Evolutionary conservation across 2,113 vertebrate genomes (phyloP).

Genomic region (Megatriorchis doriae): DNA sequence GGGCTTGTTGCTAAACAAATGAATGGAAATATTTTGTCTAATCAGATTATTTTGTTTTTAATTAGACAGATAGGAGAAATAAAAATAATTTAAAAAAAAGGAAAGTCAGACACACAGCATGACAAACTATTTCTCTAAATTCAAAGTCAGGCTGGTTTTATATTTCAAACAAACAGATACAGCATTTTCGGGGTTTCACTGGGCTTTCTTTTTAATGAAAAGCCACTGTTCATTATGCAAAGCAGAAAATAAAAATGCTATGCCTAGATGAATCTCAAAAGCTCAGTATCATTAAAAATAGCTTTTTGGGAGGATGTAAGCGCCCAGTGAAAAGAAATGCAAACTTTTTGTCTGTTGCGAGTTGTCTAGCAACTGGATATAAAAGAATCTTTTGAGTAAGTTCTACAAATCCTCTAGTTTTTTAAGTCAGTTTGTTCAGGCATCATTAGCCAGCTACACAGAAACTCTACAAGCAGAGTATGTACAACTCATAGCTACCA

Average conservation of each 20-base stretch:
- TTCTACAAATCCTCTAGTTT: neutral
- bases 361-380: neutral
- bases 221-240: neutral
- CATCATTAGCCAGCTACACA: neutral
- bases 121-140: neutral
- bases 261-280: neutral
- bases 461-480: neutral
- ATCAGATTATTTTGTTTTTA: neutral
- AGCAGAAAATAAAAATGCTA: neutral
- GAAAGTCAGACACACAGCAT: fast-evolving
- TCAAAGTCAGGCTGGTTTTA: neutral
- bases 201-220: neutral
- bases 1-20: neutral
- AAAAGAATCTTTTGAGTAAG: neutral
- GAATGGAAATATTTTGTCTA: neutral
- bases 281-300: neutral
- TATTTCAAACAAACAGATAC: neutral
- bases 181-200: neutral
- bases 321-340: neutral
- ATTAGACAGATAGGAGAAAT: neutral
- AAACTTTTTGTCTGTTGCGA: neutral
- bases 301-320: neutral
- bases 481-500: neutral
- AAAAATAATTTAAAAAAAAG: neutral
- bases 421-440: neutral